phyloP scores from a whole-genome alignment of 2,797 vertebrate species.

The Danionella dracula region DNA sequence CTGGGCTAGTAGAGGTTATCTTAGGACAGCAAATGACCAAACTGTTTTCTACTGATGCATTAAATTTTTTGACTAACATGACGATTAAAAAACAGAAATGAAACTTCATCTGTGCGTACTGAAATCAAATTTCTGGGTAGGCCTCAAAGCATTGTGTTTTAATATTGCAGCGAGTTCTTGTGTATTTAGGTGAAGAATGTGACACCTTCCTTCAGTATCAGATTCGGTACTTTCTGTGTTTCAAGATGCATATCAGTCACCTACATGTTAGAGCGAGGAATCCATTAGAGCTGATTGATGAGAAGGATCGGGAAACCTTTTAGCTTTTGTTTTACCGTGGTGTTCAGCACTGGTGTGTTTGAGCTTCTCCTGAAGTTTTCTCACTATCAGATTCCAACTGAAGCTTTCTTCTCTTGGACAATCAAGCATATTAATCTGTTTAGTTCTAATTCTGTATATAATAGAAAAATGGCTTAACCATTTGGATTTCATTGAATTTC shows the following conservation, averaged over 20 bases:
- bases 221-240: slow-evolving; percentile 55
- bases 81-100: not conserved
- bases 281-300: slow-evolving; percentile 69
- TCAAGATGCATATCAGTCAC: slow-evolving; percentile 56
- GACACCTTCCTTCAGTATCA: slow-evolving; percentile 47
- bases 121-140: not conserved
- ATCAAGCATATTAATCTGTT: too few species aligned
- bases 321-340: slow-evolving; percentile 38
- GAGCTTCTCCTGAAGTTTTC: slow-evolving; percentile 34
- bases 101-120: not conserved
- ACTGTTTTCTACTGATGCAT: not conserved
- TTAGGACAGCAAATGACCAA: slow-evolving; percentile 17
- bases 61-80: not conserved
- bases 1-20: slow-evolving; percentile 25
- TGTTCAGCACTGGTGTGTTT: slow-evolving; percentile 34
- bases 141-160: slow-evolving; percentile 44
- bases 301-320: slow-evolving; percentile 27
- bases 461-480: too few species aligned
- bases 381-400: slow-evolving; percentile 1
- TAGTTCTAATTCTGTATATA: too few species aligned
- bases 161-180: slow-evolving; percentile 40
- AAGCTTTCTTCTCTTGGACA: not conserved
- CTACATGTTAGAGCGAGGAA: slow-evolving; percentile 53
- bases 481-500: too few species aligned
- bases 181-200: slow-evolving; percentile 43